phyloP scores from a whole-genome alignment of 1,140 invertebrate genomes.

The Anagrus nilaparvatae region DNA sequence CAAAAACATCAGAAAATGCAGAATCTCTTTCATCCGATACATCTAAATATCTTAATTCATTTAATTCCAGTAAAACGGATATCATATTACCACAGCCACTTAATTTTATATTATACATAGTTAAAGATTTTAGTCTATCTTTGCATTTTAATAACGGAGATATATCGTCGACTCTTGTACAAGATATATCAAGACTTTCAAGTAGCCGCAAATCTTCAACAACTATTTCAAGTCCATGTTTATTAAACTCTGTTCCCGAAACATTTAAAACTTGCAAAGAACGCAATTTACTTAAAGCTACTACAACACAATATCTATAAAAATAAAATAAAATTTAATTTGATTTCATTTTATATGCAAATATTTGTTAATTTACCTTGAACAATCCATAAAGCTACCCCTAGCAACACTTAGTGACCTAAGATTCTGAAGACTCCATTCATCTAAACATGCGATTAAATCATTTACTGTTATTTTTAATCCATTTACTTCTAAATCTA shows the following conservation, averaged over 20 bases:
- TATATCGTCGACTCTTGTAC: slow-evolving; percentile 58
- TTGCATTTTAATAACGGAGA: slow-evolving; percentile 52
- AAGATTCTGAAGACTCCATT: slow-evolving; percentile 63
- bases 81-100: slow-evolving; percentile 40
- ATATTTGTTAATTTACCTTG: slow-evolving; percentile 29
- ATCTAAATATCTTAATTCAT: slow-evolving; percentile 52
- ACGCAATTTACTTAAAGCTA: slow-evolving; percentile 46
- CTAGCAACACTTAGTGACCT: slow-evolving; percentile 54
- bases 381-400: slow-evolving; percentile 52
- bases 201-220: slow-evolving; percentile 58
- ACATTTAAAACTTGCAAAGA: slow-evolving; percentile 60
- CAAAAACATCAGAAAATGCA: slow-evolving; percentile 41
- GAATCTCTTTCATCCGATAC: slow-evolving; percentile 52
- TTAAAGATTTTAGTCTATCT: slow-evolving; percentile 50
- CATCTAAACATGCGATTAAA: slow-evolving; percentile 57
- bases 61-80: slow-evolving; percentile 48
- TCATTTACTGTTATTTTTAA: slow-evolving; percentile 56
- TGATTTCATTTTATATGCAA: slow-evolving; percentile 2
- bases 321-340: slow-evolving; percentile 17
- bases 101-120: slow-evolving; percentile 56
- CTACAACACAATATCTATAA: slow-evolving; percentile 42
- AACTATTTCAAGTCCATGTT: slow-evolving; percentile 56
- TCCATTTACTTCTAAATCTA: slow-evolving; percentile 52
- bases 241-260: slow-evolving; percentile 62
- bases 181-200: slow-evolving; percentile 61